Base-by-base conservation (phyloP, 2,888 invertebrate species). In the Melinopterus prodromus region DNA sequence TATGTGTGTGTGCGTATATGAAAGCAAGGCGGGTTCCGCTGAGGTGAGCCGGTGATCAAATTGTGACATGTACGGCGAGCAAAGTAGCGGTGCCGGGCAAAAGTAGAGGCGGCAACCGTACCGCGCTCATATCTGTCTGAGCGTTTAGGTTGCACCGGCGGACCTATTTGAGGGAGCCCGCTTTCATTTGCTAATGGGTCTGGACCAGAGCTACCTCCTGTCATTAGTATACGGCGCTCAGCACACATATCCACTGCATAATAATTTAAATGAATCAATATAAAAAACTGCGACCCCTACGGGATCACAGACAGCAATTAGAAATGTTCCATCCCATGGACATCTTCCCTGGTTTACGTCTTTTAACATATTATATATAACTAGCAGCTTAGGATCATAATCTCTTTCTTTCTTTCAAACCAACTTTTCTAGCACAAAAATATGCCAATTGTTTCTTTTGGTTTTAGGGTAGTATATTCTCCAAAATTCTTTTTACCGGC, bases 151-250 rank as follows among this genome's bases (percentile, higher is more conserved):
- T 35, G 71, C 26, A 71, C 74, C 74, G 36, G 36, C 74, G 36
- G 74, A 37, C 74, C 82, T 79, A 81, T 83, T 83, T 82, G 79
- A 81, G 82, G 80, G 81, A 80, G 77, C 80, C 77, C 80, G 81
- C 84, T 84, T 84, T 84, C 83, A 84, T 84, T 84, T 84, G 82
- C 82, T 84, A 84, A 84, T 84, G 84, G 84, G 80, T 82, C 81
- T 81, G 80, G 83, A 82, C 80, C 74, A 74, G 37, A 74, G 80
- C 82, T 83, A 82, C 82, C 80, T 78, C 81, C 80, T 82, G 81
- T 83, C 83, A 84, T 85, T 85, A 85, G 84, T 84, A 82, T 83
- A 81, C 69, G 69, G 74, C 74, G 74, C 37, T 74, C 74, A n/a
- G 74, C 74, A 71, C 69, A 83, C 84, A 83, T 83, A 83, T 82